Base-by-base conservation (phyloP, 2,797 vertebrate genomes). In the Enteromius argenteus region DNA sequence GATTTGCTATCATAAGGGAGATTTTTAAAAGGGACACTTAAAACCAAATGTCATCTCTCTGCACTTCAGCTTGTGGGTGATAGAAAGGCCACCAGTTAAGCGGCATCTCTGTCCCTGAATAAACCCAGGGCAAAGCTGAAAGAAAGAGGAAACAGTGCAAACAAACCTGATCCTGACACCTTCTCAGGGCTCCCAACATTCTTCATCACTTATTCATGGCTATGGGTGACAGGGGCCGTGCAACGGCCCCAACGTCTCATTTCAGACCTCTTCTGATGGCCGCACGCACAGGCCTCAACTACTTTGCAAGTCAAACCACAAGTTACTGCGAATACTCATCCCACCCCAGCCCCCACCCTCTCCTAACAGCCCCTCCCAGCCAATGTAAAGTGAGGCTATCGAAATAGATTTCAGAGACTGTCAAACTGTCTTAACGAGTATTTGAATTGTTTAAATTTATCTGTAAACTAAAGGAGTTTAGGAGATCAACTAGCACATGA, bases 111-210 rank as follows among this genome's bases (percentile, higher is more conserved):
- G 94, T 94, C 93, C 93, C 84, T 39, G 74, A 89, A 93, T 93
- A 91, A 94, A 94, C 92, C 88, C 67, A 56, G 85, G 87, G 19
- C 73, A 66, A 53, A 79, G 85, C 86, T 86, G 87, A 79, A 87
- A 92, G 91, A 87, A 87, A 88, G 83, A 87, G 86, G 93, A 93
- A 94, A 93, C 87, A 86, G 89, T 67, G 91, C 94, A 91, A 89
- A 95, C 94, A 93, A 94, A 95, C 94, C 94, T 94, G 94, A 95
- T 95, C 95, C 94, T 90, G 91, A 95, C 94, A 94, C 95, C 94
- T 95, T 91, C 91, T 93, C 92, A 90, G 92, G 93, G 92, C 93
- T 93, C 89, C 88, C 93, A 94, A 95, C 94, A 94, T 95, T 94
- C 91, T 92, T 94, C 92, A 95, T 96, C 91, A 95, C 92, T 94